Base-by-base conservation (phyloP, 92 coral and sea anemone species). In the Paramuricea clavata region DNA sequence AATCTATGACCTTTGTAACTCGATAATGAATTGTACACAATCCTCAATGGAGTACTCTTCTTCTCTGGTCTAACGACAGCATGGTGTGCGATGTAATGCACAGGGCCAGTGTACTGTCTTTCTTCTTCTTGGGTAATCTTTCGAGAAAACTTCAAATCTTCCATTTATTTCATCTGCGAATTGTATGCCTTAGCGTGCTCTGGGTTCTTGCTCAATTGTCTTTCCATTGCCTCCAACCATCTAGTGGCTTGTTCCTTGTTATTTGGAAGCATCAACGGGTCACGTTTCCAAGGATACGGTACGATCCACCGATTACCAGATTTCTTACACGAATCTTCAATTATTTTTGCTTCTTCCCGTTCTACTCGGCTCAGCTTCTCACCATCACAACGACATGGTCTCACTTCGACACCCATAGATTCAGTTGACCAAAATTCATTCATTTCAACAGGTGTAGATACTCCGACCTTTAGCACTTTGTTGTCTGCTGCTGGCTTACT, bases 241-340 rank as follows among this genome's bases (percentile, higher is more conserved):
- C 84, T 89, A n/a, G 0, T 13, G 0, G 90, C 89, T 78, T 41
- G 81, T 34, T n/a, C 62, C 52, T 82, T 2, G 73, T 87, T 87
- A 28, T 87, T 34, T 6, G 91, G 91, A 16, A 87, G 54, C 17
- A 49, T n/a, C 6, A 10, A 59, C 33, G 91, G 75, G 41, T 52
- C 82, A 34, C 34, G 72, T 49, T 54, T 69, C 92, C 92, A 88
- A 12, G 92, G 92, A 60, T 88, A 88, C 1, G 88, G 83, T 9
- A 88, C 74, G 2, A 35, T 43, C 92, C 92, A 88, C 49, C 61
- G 88, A 10, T 83, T 62, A 11, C 88, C 85, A 10, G 27, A 54
- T 35, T 83, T 61, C 39, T 59, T 32, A 47, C 88, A 83, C 8
- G 89, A 85, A 10, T 83, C 42, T 76, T 76, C 82, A 11, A 76